A percentile compares a stretch with the other conserved stretches of the same genome.
These are phyloP conservation scores for Trilocha varians DNA, from an alignment of 2,888 invertebrate genomes.

Conservation along the genomic window DNA sequence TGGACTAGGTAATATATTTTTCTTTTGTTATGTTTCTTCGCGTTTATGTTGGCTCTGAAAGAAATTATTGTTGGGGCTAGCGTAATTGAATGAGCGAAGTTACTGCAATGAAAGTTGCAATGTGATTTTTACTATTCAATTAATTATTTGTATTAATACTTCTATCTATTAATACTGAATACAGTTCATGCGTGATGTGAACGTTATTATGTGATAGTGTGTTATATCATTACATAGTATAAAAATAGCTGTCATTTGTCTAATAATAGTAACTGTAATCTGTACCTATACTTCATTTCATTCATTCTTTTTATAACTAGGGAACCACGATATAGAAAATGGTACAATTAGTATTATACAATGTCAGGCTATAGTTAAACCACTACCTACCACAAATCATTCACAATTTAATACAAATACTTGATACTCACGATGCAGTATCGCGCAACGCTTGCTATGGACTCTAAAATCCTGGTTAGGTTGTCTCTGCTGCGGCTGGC, in stretches of 20 bases:
- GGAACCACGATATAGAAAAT: too few relatives aligned
- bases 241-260: too few relatives aligned
- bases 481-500: slow-evolving; percentile 62
- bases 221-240: too few relatives aligned
- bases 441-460: slow-evolving; percentile 68
- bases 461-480: slow-evolving; percentile 69
- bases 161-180: not conserved
- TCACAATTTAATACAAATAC: not conserved
- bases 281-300: too few relatives aligned
- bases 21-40: slow-evolving; percentile 54
- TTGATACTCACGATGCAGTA: slow-evolving; percentile 66
- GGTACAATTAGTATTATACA: too few relatives aligned
- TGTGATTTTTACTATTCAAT: not conserved
- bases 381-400: not conserved
- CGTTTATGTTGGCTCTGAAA: slow-evolving; percentile 62
- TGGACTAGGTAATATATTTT: slow-evolving; percentile 44
- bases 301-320: too few relatives aligned
- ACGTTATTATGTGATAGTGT: not conserved
- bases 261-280: too few relatives aligned
- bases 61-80: slow-evolving; percentile 55
- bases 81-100: slow-evolving; percentile 18
- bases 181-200: not conserved
- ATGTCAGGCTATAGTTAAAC: not conserved
- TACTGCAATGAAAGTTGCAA: not conserved
- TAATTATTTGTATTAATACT: not conserved